Evolutionary conservation across 2,113 vertebrate species (phyloP), one percentile per base, ranked within the genome.

Genomic region (Protobothrops mucrosquamatus): DNA sequence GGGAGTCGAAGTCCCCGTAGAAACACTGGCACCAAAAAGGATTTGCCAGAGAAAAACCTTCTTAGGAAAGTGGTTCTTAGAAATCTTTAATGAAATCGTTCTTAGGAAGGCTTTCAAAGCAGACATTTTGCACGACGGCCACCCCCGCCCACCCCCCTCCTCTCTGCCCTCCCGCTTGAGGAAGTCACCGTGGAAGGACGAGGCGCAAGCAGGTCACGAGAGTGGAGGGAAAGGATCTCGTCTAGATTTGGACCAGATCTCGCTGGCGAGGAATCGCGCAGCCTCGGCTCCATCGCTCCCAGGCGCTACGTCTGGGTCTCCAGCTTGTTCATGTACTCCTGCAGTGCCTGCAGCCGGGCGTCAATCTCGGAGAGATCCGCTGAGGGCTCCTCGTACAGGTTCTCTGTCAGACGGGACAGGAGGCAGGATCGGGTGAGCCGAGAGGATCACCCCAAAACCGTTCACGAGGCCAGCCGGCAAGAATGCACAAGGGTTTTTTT

Each of bases 241-340:
- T 24, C 46, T 10, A 6, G 2, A 12, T 93, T 54, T 10, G 85
- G 92, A 4, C 29, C 46, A 1, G 69, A 18, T 20, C 34, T 34
- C 4, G 34, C 64, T 12, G 87, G 24, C 6, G 0, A 29, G 64
- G 11, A 0, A 1, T 34, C 2, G 39, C 0, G 8, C 18, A 20
- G 34, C 2, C 29, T 0, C 0, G 39, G 26, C 18, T 24, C 43
- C 22, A 29, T 8, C 26, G 7, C 23, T n/a, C 2, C 48, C 48
- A 8, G 8, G 54, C 0, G 87, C 97, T 96, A 99, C 6, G 97
- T 97, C 91, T 96, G 94, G 0, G 98, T 99, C 93, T 98, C 98
- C 93, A 99, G 96, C 61, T 98, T 98, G 93, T 98, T 98, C 99
- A 99, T 99, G 97, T 99, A 99, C 12, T 99, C 98, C 97, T 99